phyloP scores from a whole-genome alignment of 2,888 invertebrate species.

The Xiphydria camelus region DNA sequence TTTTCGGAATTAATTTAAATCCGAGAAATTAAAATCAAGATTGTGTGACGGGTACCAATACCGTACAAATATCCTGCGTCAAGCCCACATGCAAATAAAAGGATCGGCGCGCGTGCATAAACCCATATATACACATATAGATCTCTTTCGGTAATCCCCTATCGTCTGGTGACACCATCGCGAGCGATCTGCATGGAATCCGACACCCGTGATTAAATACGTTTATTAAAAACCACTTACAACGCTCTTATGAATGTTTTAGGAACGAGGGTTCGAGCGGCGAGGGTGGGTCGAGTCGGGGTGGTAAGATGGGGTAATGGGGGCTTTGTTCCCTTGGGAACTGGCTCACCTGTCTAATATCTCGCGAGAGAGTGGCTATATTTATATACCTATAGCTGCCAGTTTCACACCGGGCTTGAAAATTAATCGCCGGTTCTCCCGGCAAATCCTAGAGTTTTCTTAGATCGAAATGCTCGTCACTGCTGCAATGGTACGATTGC shows the following conservation, averaged over 20 bases:
- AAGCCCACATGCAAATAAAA: not conserved
- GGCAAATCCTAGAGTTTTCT: not conserved
- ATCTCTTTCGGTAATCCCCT: slow-evolving; percentile 17
- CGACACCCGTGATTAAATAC: slow-evolving; percentile 50
- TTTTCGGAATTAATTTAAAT: too few species aligned
- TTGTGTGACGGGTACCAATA: not conserved
- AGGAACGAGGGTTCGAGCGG: slow-evolving; percentile 27
- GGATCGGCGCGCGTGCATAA: not conserved
- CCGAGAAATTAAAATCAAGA: too few species aligned
- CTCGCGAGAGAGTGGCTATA: slow-evolving; percentile 42
- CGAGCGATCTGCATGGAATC: slow-evolving; percentile 42
- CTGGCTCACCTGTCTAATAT: slow-evolving; percentile 53
- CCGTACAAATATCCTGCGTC: too few species aligned
- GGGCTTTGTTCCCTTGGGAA: slow-evolving; percentile 55
- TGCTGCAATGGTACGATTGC: too few species aligned
- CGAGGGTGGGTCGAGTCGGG: slow-evolving; percentile 24
- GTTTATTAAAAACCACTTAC: slow-evolving; percentile 54
- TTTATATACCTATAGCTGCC: slow-evolving; percentile 31
- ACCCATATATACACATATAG: not conserved
- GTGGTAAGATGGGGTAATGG: slow-evolving; percentile 48
- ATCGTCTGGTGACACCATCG: slow-evolving; percentile 28
- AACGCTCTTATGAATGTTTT: slow-evolving; percentile 47
- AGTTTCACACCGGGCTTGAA: slow-evolving; percentile 23
- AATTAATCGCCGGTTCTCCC: slow-evolving; percentile 34
- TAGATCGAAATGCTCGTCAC: too few species aligned